Conservation (phyloP, 1,140 invertebrate species). For the Bombus sylvicola region DNA sequence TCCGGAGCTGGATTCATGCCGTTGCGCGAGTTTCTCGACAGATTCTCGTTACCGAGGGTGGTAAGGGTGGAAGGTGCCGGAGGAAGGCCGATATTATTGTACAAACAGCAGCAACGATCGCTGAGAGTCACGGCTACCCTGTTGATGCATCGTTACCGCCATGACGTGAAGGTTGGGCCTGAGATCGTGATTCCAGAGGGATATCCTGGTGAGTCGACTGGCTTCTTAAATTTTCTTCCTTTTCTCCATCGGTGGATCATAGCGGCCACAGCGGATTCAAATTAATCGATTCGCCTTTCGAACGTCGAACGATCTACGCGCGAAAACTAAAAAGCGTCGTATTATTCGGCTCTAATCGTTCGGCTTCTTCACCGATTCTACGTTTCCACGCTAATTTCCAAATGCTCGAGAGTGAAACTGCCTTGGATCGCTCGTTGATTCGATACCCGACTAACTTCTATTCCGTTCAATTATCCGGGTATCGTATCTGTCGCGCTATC, state of each 20-base stretch:
- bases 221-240: background rate
- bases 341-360: too few species aligned
- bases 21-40: constrained; percentile 76
- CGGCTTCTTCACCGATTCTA: too few species aligned
- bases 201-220: constrained; percentile 76
- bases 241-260: background rate
- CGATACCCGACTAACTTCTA: background rate
- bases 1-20: constrained; percentile 75
- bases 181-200: constrained; percentile 80
- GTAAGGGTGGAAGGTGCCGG: constrained; percentile 77
- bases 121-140: constrained; percentile 75
- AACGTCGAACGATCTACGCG: too few species aligned
- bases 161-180: constrained; percentile 76
- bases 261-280: too few species aligned
- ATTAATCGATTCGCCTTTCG: too few species aligned
- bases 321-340: too few species aligned
- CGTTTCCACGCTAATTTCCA: too few species aligned
- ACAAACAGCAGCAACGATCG: constrained; percentile 76
- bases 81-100: constrained; percentile 77
- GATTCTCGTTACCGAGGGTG: constrained; percentile 77
- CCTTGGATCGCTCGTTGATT: background rate
- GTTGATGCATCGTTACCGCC: constrained; percentile 76
- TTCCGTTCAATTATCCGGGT: background rate
- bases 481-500: background rate
- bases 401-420: too few species aligned